Evolutionary conservation across 2,888 invertebrate genomes (phyloP), one percentile per base, ranked within the genome.

Genomic region (Leuctra nigra): DNA sequence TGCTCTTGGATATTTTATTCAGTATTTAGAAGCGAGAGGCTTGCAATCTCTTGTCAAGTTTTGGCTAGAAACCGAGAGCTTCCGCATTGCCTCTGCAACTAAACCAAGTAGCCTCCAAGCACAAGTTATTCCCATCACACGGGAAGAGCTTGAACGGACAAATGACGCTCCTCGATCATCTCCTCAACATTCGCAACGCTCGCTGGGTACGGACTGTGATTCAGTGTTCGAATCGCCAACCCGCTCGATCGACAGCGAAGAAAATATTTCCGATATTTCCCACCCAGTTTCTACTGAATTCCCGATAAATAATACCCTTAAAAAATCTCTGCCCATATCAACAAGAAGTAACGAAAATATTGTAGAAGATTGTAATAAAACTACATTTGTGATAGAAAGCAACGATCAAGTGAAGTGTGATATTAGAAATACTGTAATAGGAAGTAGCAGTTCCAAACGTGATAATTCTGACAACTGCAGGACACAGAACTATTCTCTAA

Each of bases 1-100:
- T 68, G 88, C 88, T 56, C 75, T 93, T 23, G 84, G 84, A 47
- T 89, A 90, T 72, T 90, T 94, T 69, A 80, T 91, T 55, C 89
- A 91, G 66, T 95, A 83, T 71, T 81, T 95, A 81, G 90, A 92
- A 66, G 77, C 82, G n/a, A 78, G 82, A 62, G 82, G 82, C 57
- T 80, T 82, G 55, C 72, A 84, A 55, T 72, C 78, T 18, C 74
- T 85, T 29, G 77, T 90, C 1, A 84, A 84, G 69, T 87, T 88
- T 70, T 89, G 85, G 82, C 69, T 88, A 14, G 61, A 61, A 41
- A 60, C 48, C n/a, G 62, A 62, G 53, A 58, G 59, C 46, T 62
- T 62, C 38, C 38, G 55, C 16, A 46, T 58, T 16, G 57, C 58
- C 16, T 55, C n/a, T 22, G 14, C 50, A 2, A 18, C 20, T 13